Evolutionary conservation across 2,113 vertebrate genomes (phyloP).

Genomic region (Castor canadensis): DNA sequence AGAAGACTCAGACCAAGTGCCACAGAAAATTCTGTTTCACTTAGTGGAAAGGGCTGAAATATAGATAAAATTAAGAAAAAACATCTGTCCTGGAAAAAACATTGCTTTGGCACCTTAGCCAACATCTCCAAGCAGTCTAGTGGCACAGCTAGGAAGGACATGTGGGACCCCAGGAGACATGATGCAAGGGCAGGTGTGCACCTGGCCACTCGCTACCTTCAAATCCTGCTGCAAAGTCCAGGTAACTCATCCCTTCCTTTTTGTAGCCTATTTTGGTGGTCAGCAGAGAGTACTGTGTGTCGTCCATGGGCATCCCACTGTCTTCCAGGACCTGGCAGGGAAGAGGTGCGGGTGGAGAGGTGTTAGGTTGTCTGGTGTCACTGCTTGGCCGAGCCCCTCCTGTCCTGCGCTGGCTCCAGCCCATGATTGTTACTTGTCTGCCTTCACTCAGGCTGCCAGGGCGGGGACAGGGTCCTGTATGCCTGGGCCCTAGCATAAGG

Average conservation of each 20-base stretch:
- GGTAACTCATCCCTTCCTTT: constrained; percentile 71
- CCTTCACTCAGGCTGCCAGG: neutral
- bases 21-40: neutral
- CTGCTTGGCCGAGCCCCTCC: rapidly evolving
- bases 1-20: neutral
- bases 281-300: constrained; percentile 71
- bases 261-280: constrained; percentile 67
- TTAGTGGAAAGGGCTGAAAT: neutral
- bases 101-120: neutral
- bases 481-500: neutral
- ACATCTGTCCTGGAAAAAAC: neutral
- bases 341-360: neutral
- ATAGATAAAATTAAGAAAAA: neutral
- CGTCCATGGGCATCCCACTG: constrained; percentile 74
- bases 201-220: constrained; percentile 72
- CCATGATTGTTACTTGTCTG: neutral
- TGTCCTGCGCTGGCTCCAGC: neutral
- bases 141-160: rapidly evolving
- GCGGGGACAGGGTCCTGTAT: neutral
- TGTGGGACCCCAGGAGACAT: neutral
- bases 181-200: rapidly evolving
- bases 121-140: rapidly evolving
- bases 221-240: constrained; percentile 75
- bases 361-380: rapidly evolving
- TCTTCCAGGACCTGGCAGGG: constrained; percentile 76